These are phyloP conservation scores for Labroides dimidiatus DNA, from an alignment of 2,797 vertebrate species.

Conservation along the genomic window DNA sequence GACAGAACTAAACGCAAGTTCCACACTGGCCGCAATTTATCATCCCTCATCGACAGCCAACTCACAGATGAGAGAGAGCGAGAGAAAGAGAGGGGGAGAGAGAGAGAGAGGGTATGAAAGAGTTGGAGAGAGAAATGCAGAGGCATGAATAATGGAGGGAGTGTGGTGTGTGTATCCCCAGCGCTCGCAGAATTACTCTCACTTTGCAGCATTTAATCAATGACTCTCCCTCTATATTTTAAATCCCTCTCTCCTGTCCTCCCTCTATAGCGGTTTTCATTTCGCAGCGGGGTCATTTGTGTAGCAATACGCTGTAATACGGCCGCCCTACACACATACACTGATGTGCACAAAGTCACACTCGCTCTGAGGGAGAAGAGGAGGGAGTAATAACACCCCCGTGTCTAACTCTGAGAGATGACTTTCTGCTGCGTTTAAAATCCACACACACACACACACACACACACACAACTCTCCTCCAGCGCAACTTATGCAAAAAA, in stretches of 20 bases:
- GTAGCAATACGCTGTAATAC: constrained; percentile 49
- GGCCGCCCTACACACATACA: constrained; percentile 30
- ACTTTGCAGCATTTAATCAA: constrained; percentile 87
- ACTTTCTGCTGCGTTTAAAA: constrained; percentile 37
- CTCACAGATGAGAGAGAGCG: constrained; percentile 45
- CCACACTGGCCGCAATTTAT: constrained; percentile 69
- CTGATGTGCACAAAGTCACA: constrained; percentile 19
- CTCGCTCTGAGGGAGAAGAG: background rate
- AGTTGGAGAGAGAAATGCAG: constrained; percentile 44
- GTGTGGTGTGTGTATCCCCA: constrained; percentile 73
- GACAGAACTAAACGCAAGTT: constrained; percentile 73
- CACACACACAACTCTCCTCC: background rate
- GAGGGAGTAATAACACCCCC: constrained; percentile 26
- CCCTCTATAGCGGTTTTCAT: constrained; percentile 43
- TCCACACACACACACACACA: background rate
- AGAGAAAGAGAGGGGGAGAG: constrained; percentile 5
- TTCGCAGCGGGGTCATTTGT: constrained; percentile 57
- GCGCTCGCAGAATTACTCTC: constrained; percentile 80
- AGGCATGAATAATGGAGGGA: constrained; percentile 74
- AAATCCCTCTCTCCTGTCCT: constrained; percentile 51
- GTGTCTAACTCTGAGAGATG: constrained; percentile 31
- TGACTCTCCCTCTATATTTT: constrained; percentile 75
- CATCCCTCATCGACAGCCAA: constrained; percentile 74
- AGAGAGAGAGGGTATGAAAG: constrained; percentile 25
- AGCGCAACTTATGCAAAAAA: background rate